These are phyloP conservation scores for Peromyscus attwateri DNA, from an alignment of 2,797 vertebrate species.

Conservation along the genomic window DNA sequence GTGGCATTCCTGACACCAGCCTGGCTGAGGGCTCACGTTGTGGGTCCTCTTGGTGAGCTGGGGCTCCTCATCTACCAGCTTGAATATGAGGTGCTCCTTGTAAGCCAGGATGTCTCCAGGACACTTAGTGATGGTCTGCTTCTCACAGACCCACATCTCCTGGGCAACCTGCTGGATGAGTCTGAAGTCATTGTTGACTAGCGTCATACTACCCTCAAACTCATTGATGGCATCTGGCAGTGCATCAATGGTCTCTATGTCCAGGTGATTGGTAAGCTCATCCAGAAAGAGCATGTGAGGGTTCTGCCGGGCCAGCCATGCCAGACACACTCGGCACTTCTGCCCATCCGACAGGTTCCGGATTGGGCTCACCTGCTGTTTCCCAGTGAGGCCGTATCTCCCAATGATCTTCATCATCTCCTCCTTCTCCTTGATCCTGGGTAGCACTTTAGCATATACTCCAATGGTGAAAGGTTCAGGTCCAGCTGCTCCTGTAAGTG, in stretches of 20 bases:
- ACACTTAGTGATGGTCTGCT: constrained; percentile 98
- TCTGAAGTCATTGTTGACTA: constrained; percentile 99
- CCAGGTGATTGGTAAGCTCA: constrained; percentile 98
- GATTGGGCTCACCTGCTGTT: constrained; percentile 99
- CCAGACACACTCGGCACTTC: constrained; percentile 98
- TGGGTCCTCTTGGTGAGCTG: constrained; percentile 93
- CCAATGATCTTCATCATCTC: constrained; percentile 99
- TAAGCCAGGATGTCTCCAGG: constrained; percentile 96
- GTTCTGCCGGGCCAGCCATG: constrained; percentile 94
- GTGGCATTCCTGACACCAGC: constrained; percentile 21
- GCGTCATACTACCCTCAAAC: constrained; percentile 98
- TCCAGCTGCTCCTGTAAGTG: constrained; percentile 98
- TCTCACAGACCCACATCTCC: constrained; percentile 99
- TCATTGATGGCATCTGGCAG: constrained; percentile 98
- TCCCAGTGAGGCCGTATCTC: constrained; percentile 97
- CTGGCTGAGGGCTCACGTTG: constrained; percentile 87
- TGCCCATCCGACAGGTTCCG: constrained; percentile 97
- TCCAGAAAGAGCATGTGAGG: constrained; percentile 99
- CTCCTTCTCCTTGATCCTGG: constrained; percentile 98
- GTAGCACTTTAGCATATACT: constrained; percentile 99
- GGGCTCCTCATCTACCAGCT: constrained; percentile 89
- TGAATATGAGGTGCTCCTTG: constrained; percentile 98
- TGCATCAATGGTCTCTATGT: constrained; percentile 98
- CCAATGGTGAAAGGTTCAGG: constrained; percentile 96
- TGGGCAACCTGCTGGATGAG: constrained; percentile 99